These are phyloP conservation scores for Cheilosia vernalis DNA, from an alignment of 2,888 invertebrate genomes.

Conservation along the genomic window DNA sequence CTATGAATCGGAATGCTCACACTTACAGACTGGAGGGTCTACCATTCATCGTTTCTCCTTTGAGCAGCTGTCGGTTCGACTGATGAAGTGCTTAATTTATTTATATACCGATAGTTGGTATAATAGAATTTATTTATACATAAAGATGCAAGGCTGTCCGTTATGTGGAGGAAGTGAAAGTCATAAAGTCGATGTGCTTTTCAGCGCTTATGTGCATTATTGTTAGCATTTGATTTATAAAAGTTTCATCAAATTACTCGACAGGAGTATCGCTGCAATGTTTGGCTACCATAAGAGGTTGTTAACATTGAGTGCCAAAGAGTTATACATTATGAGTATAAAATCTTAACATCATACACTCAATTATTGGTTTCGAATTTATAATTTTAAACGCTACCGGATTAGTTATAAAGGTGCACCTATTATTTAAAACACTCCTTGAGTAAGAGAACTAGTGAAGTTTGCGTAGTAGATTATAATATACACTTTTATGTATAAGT, in stretches of 20 bases:
- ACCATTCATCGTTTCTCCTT: slow-evolving; percentile 64
- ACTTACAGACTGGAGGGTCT: slow-evolving; percentile 61
- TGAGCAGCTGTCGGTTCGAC: slow-evolving; percentile 27
- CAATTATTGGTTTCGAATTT: no score
- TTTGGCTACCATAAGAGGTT: no score
- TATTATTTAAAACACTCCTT: no score
- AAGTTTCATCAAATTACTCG: background rate
- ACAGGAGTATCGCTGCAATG: no score
- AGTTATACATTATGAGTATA: no score
- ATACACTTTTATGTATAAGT: no score
- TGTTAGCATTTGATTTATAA: background rate
- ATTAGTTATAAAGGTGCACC: no score
- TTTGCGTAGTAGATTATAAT: no score
- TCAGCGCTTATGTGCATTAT: slow-evolving; percentile 12
- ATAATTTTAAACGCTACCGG: no score
- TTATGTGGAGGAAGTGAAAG: slow-evolving; percentile 43
- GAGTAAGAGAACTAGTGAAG: no score
- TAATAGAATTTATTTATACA: slow-evolving; percentile 41
- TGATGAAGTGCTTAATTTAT: slow-evolving; percentile 54
- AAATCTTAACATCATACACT: no score
- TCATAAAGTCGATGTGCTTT: slow-evolving; percentile 24
- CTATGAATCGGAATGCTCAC: slow-evolving; percentile 68
- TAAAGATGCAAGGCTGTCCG: slow-evolving; percentile 4
- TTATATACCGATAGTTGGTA: slow-evolving; percentile 43
- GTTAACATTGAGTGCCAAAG: no score